Evolutionary conservation across 2,797 vertebrate genomes (phyloP).

Genomic region (Gymnocypris eckloni): DNA sequence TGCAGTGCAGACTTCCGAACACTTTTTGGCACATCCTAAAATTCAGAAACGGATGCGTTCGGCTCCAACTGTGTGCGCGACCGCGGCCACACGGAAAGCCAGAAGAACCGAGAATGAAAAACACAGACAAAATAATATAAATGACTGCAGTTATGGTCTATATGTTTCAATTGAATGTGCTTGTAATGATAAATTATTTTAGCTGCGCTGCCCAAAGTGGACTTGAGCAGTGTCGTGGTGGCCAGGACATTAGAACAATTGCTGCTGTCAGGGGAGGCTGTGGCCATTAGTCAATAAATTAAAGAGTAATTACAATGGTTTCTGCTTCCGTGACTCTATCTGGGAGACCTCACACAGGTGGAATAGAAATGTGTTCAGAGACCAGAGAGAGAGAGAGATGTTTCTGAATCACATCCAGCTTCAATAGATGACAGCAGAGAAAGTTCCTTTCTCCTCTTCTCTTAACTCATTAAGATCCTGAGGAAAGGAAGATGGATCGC

Average conservation of each 20-base stretch:
- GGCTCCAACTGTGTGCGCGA: neutral
- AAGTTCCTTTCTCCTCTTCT: constrained; percentile 6
- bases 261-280: constrained; percentile 84
- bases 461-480: constrained; percentile 15
- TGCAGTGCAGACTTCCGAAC: neutral
- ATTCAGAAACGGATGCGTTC: neutral
- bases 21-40: neutral
- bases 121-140: constrained; percentile 82
- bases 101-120: constrained; percentile 56
- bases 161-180: constrained; percentile 86
- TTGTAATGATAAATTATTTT: constrained; percentile 89
- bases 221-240: constrained; percentile 67
- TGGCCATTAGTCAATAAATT: constrained; percentile 89
- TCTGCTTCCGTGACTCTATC: constrained; percentile 87
- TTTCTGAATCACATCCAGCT: constrained; percentile 47
- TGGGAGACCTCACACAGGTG: constrained; percentile 82
- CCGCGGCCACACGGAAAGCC: neutral
- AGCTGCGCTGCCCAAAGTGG: constrained; percentile 82
- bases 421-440: constrained; percentile 19
- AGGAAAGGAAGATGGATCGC: constrained; percentile 4
- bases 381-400: constrained; percentile 29
- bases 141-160: constrained; percentile 84
- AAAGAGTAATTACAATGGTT: constrained; percentile 84
- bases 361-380: constrained; percentile 80
- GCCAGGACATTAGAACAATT: constrained; percentile 79